Conservation (phyloP, 2,797 vertebrate genomes). For the Lagocephalus sceleratus region DNA sequence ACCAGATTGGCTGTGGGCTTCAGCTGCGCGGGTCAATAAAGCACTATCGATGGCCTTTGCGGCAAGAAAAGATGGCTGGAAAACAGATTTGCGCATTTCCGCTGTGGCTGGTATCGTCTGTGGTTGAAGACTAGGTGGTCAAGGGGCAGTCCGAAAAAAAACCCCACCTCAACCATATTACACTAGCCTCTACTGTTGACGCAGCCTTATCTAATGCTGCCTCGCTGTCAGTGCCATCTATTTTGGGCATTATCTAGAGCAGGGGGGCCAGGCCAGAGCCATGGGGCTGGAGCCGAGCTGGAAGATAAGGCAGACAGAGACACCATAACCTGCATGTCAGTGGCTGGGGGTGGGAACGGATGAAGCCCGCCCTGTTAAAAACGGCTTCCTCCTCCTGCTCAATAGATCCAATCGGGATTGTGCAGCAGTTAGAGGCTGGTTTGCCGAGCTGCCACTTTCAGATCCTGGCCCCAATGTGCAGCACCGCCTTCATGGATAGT, state of each 20-base stretch:
- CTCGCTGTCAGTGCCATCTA: conserved; percentile 71
- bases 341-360: conserved; percentile 66
- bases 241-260: conserved; percentile 76
- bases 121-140: conserved; percentile 46
- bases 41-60: conserved; percentile 58
- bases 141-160: conserved; percentile 17
- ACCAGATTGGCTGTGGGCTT: conserved; percentile 53
- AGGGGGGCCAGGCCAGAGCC: conserved; percentile 44
- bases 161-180: conserved; percentile 37
- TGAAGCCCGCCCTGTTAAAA: conserved; percentile 49
- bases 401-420: conserved; percentile 57
- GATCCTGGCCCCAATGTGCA: too few relatives aligned
- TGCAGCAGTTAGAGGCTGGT: conserved; percentile 24
- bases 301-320: conserved; percentile 75
- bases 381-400: conserved; percentile 55
- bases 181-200: conserved; percentile 49
- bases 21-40: conserved; percentile 63
- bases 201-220: conserved; percentile 66
- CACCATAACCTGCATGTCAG: conserved; percentile 67
- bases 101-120: conserved; percentile 47
- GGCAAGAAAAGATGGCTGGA: conserved; percentile 32
- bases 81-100: conserved; percentile 38
- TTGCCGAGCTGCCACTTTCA: too few relatives aligned
- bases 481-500: too few relatives aligned
- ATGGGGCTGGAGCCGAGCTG: conserved; percentile 55